A percentile compares a stretch with the other conserved stretches of the same genome.
Conservation (phyloP, 2,888 invertebrate genomes). For the Clusia tigrina region DNA sequence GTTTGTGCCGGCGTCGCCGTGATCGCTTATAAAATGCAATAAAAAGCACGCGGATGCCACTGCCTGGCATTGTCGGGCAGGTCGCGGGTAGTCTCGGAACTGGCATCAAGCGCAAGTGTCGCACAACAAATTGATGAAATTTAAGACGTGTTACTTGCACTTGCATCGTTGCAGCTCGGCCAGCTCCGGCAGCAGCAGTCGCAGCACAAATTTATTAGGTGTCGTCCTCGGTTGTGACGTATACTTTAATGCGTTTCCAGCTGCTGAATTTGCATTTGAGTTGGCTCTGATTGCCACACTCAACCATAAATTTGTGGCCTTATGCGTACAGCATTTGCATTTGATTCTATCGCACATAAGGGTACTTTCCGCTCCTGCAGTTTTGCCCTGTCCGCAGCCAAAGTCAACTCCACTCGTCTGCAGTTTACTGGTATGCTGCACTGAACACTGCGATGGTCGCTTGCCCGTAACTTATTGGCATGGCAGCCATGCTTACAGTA, state of each 20-base stretch:
- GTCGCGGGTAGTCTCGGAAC: neutral
- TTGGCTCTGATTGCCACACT: neutral
- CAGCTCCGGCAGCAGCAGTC: neutral
- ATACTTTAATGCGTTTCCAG: constrained; percentile 4
- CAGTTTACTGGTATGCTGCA: no score
- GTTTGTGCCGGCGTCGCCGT: neutral
- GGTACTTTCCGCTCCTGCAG: no score
- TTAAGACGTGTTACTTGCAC: constrained; percentile 35
- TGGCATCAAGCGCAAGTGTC: constrained; percentile 38
- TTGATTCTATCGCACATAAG: neutral
- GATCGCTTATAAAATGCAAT: neutral
- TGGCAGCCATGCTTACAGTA: no score
- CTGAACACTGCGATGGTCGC: no score
- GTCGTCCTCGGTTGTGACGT: constrained; percentile 15
- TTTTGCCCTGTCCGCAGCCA: no score
- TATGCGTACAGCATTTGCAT: neutral
- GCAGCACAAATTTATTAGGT: constrained; percentile 29
- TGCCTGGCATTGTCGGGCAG: neutral
- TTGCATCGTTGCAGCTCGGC: neutral
- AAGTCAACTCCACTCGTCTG: no score
- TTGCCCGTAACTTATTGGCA: no score
- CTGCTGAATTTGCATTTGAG: constrained; percentile 5
- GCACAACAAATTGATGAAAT: constrained; percentile 43
- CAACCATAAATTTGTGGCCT: neutral
- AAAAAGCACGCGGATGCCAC: constrained; percentile 7